Base-by-base conservation (phyloP, 2,888 invertebrate species). In the Athripsodes cinereus region DNA sequence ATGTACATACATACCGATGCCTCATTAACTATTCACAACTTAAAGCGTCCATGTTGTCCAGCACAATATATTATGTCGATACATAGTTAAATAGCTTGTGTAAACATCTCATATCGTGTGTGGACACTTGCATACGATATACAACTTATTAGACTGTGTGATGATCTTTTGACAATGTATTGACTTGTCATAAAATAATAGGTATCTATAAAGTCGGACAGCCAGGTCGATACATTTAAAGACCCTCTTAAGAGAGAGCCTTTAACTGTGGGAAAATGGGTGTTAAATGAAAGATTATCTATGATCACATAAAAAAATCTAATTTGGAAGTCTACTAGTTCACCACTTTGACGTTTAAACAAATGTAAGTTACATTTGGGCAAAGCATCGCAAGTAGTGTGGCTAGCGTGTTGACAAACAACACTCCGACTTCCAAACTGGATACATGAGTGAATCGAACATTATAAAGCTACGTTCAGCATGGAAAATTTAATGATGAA, bases 381-480 rank as follows among this genome's bases (percentile, higher is more conserved):
- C 35, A 34, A 34, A 19, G 6, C 20, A 18, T 20, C 20, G 35
- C 2, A 52, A 18, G 35, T 40, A 40, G 40, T 40, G 3, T 40
- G 5, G 40, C 13, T 13, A 40, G 16, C 46, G 22, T 22, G 5
- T 40, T 8, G 8, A 16, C 8, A 26, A n/a, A n/a, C n/a, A n/a
- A n/a, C n/a, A n/a, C n/a, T n/a, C n/a, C n/a, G n/a, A 48, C 59
- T 55, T 52, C 55, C 59, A 51, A 59, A 46, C 26, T 55, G 22
- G 55, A 55, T 52, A 20, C 13, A 40, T 31, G 40, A 46, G 52
- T 59, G 59, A 50, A 59, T 55, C 51, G 51, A 55, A 46, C 54
- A 59, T 55, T 40, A 55, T 53, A 59, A 59, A 59, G 54, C 54
- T 56, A 58, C 57, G 50, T 47, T 53, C 56, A 53, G 54, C 49